Evolutionary conservation across 2,797 vertebrate genomes (phyloP).

Genomic region (Betta splendens): DNA sequence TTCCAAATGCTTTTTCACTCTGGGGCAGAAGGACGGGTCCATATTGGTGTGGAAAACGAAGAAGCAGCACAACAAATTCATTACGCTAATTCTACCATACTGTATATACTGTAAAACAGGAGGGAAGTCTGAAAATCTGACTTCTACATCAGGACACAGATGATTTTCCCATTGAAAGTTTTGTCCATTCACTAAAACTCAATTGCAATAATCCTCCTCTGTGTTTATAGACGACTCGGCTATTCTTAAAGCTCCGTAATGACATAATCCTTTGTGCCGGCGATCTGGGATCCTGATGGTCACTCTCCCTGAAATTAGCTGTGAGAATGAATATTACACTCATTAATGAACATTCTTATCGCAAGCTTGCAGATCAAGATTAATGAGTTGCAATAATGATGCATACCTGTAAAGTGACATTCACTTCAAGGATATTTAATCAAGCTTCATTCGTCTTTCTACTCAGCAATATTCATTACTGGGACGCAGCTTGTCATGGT

Average conservation of each 20-base stretch:
- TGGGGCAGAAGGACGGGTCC: constrained; percentile 32
- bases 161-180: not conserved
- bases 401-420: constrained; percentile 69
- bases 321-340: constrained; percentile 57
- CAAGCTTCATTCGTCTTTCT: constrained; percentile 53
- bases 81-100: not conserved
- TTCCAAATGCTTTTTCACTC: constrained; percentile 24
- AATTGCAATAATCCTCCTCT: not conserved
- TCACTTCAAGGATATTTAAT: constrained; percentile 71
- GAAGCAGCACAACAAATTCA: not conserved
- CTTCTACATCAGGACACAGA: not conserved
- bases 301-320: constrained; percentile 62
- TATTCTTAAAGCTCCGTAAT: constrained; percentile 32
- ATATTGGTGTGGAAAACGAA: constrained; percentile 3
- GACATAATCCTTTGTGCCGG: constrained; percentile 28
- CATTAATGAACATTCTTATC: constrained; percentile 73
- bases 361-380: constrained; percentile 70
- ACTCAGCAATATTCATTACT: constrained; percentile 52
- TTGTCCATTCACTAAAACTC: too few relatives aligned
- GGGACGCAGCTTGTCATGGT: constrained; percentile 51
- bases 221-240: constrained; percentile 10
- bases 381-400: constrained; percentile 78
- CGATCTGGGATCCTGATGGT: constrained; percentile 53
- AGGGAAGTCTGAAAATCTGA: too few relatives aligned
- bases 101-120: not conserved